A percentile compares a stretch with the other conserved stretches of the same genome.
Conservation (phyloP, 2,797 vertebrate genomes). For the Falco peregrinus region DNA sequence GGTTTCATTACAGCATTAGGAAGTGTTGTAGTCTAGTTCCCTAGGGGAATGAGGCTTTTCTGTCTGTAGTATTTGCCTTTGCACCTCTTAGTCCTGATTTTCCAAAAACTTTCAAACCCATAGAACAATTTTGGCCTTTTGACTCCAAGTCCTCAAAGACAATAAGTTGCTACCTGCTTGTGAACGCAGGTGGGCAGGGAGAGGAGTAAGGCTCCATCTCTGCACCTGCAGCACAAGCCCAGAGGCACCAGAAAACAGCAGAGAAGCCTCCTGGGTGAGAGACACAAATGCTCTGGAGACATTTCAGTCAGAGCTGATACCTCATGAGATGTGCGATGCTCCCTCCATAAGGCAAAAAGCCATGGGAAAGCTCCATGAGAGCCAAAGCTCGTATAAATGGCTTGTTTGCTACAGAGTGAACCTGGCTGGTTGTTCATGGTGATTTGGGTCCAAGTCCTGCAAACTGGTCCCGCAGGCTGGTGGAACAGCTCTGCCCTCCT, state of each 20-base stretch:
- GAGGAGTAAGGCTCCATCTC: not conserved
- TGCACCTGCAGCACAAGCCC: not conserved
- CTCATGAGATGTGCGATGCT: not conserved
- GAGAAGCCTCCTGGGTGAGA: not conserved
- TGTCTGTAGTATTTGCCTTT: not conserved
- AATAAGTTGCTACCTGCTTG: not conserved
- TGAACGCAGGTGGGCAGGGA: not conserved
- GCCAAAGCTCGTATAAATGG: fast-evolving
- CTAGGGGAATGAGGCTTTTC: not conserved
- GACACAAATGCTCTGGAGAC: not conserved
- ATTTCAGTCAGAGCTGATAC: not conserved
- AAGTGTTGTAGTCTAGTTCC: not conserved
- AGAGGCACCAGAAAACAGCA: not conserved
- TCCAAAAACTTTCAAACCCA: not conserved
- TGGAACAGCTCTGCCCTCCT: not conserved
- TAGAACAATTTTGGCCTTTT: not conserved
- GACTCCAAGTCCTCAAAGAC: not conserved
- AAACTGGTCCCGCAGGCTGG: not conserved
- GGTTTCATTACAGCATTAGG: not conserved
- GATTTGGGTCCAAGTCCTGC: not conserved
- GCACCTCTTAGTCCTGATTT: not conserved
- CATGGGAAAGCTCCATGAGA: fast-evolving
- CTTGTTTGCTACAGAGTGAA: not conserved
- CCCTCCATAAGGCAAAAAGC: not conserved
- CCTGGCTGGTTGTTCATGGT: not conserved